phyloP scores from a whole-genome alignment of 2,113 vertebrate species.

The Cephalopholis sonnerati region DNA sequence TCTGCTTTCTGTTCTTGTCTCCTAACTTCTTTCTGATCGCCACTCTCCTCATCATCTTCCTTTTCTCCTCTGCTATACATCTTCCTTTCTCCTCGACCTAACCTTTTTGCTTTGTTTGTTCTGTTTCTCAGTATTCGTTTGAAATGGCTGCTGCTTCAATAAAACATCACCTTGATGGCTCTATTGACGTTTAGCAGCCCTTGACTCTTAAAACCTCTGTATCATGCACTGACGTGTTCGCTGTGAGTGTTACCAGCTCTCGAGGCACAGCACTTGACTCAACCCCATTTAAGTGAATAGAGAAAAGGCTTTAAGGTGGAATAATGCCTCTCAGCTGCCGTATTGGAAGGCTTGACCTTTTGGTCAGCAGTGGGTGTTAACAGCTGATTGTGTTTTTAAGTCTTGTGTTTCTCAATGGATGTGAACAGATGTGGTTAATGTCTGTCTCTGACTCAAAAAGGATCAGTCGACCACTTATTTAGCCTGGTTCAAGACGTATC shows the following conservation, averaged over 20 bases:
- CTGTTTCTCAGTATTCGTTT: constrained; percentile 32
- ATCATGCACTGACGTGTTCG: constrained; percentile 46
- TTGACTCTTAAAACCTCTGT: constrained; percentile 48
- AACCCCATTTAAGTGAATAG: constrained; percentile 35
- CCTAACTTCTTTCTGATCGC: background rate
- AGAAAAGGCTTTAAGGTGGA: constrained; percentile 36
- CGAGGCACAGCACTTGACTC: constrained; percentile 31
- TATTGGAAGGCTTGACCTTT: constrained; percentile 48
- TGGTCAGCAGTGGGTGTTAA: background rate
- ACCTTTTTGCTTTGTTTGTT: background rate
- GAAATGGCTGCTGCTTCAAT: constrained; percentile 42
- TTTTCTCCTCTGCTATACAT: background rate
- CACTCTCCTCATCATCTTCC: no score
- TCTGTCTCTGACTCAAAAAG: background rate
- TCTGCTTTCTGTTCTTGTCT: background rate
- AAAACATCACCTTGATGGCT: constrained; percentile 49
- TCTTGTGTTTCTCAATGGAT: background rate
- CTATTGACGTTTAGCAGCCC: constrained; percentile 36
- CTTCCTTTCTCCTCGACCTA: background rate
- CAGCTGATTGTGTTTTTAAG: constrained; percentile 18
- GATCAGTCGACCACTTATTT: background rate
- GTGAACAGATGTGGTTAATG: background rate
- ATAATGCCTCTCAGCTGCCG: constrained; percentile 43
- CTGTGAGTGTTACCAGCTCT: constrained; percentile 53
- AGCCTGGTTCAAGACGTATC: background rate